Conservation (phyloP, 2,888 invertebrate species). For the Neria commutata region DNA sequence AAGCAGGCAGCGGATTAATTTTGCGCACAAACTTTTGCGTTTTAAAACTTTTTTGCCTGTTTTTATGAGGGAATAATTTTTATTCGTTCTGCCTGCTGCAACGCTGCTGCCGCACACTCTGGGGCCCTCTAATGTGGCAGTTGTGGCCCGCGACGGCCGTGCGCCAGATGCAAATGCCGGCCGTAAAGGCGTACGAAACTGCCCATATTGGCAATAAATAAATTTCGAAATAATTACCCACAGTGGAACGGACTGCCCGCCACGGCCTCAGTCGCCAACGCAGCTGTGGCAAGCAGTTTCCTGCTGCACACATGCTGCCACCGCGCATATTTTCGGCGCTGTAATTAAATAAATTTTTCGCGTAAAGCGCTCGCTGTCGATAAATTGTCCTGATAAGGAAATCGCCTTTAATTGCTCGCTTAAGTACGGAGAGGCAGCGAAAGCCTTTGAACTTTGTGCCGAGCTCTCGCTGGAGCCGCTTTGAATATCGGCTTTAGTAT, state of each 20-base stretch:
- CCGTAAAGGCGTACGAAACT: background rate
- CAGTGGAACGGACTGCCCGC: background rate
- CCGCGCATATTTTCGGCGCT: background rate
- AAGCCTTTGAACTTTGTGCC: no score
- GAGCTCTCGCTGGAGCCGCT: no score
- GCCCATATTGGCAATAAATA: constrained; percentile 2
- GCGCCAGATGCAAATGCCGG: background rate
- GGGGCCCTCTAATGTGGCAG: background rate
- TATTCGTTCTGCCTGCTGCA: no score
- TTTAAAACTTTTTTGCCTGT: no score
- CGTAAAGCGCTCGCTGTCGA: background rate
- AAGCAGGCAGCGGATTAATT: constrained; percentile 36
- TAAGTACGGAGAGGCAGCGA: no score
- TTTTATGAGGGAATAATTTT: no score
- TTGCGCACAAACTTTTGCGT: no score
- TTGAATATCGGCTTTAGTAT: no score
- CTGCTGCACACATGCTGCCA: background rate
- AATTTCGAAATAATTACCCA: background rate
- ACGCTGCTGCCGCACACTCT: no score
- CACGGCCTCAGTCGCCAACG: background rate
- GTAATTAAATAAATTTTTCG: constrained; percentile 2
- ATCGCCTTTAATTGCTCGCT: background rate
- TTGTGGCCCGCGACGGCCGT: no score
- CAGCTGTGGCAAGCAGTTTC: background rate
- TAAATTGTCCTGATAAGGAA: background rate